Base-by-base conservation (phyloP, 1,140 invertebrate species). In the Colletes gigas region DNA sequence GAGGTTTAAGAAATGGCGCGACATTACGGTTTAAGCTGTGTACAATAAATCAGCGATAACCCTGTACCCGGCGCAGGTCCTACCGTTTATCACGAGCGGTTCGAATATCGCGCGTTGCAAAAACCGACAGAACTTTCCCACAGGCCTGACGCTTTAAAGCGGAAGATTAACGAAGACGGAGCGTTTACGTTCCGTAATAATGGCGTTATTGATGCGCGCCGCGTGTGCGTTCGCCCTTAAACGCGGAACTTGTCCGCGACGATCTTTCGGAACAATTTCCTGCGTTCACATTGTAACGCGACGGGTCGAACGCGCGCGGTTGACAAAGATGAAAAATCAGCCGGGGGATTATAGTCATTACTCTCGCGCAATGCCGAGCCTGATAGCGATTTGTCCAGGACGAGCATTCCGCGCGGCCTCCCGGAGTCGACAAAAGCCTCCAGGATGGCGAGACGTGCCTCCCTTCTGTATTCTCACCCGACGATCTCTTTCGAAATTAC, bases 361-460 rank as follows among this genome's bases (percentile, higher is more conserved):
- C 81, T 76, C 80, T 78, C 62, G 62, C 66, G 73, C 54, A 19
- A 63, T 47, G 80, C 69, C 39, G 73, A 19, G 19, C 39, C 57
- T 54, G 59, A 68, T 78, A 74, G 55, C 81, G 78, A 86, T 88
- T 87, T 87, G 84, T 88, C 81, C 41, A 78, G 66, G 83, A 59
- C 65, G 68, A 55, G 78, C 79, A 82, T 88, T 83, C 86, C 69
- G 50, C 81, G 39, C 41, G 83, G 83, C 75, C 55, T 41, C 41
- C 17, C 52, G 62, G 52, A 52, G 17, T 59, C 75, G 75, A 78
- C 75, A 82, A 78, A 76, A 76, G 73, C 44, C 41, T 21, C 8
- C 14, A 15, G 12, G 9, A 21, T 7, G 12, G 14, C 4, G 19
- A 41, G 21, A 7, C 15, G 12, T 68, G 15, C 47, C 54, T 19